Evolutionary conservation across 2,113 vertebrate genomes (phyloP), one percentile per base, ranked within the genome.

Genomic region (Macroglossus sobrinus): DNA sequence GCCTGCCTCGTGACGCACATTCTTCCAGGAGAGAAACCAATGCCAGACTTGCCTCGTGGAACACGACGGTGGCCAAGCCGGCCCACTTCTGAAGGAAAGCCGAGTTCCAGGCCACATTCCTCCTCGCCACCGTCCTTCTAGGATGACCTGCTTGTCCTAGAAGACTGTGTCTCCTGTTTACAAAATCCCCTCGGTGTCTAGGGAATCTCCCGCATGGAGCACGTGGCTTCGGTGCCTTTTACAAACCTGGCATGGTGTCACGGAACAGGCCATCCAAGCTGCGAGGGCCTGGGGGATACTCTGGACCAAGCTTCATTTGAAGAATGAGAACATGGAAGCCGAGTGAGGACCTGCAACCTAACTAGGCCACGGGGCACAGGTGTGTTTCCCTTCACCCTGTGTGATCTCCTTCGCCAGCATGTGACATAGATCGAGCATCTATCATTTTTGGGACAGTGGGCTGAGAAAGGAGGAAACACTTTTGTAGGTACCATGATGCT

Each of bases 1-100:
- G 12, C 10, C 33, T 0, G 5, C 2, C 0, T 35, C 26, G 4
- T 0, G 53, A 72, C 8, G 43, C 15, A 45, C 2, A 7, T 7
- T 21, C 55, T 72, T 72, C 26, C 30, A 38, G 71, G 74, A 74
- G 35, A 55, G 64, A 30, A 72, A 26, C 53, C 30, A 33, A 1
- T 8, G 19, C 82, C 38, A 30, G 18, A n/a, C 61, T 35, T 86
- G 26, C 2, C 12, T 26, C 14, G 22, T 14, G 47, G 43, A 64
- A 33, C 13, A 28, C 19, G 0, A 18, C 1, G 24, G 30, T 66
- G 55, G 45, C 75, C 33, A 66, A 66, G n/a, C 26, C 47, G 13
- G 82, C 28, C 57, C 47, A 59, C 38, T 47, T 45, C 8, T 26
- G 26, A 47, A 21, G 55, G 24, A 45, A 18, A 55, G 64, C 18